phyloP scores from a whole-genome alignment of 2,113 vertebrate species.

The Panurus biarmicus region DNA sequence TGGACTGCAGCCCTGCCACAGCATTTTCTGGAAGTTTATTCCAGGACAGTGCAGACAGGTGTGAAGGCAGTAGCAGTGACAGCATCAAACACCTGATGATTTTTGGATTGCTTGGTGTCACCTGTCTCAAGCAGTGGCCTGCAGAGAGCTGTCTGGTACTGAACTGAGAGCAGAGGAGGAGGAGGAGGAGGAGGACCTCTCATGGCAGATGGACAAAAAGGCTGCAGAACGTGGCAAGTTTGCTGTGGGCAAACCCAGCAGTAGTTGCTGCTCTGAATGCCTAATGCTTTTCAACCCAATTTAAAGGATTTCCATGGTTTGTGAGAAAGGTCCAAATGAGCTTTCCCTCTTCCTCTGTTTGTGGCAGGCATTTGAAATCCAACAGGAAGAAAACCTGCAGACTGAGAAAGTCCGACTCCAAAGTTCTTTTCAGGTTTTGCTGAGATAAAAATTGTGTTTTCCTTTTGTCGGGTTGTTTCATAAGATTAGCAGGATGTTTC shows the following conservation, averaged over 20 bases:
- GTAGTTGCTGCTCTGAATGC: neutral
- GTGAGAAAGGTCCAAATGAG: neutral
- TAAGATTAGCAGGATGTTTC: slow-evolving; percentile 3
- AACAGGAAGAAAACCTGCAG: neutral
- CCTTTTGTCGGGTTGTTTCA: neutral
- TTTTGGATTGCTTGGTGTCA: neutral
- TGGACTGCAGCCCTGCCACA: neutral
- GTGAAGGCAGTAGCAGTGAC: neutral
- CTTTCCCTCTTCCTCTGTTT: neutral
- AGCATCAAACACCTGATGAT: neutral
- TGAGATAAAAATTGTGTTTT: slow-evolving; percentile 12
- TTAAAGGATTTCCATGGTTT: neutral
- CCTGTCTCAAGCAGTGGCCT: neutral
- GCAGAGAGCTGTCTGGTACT: neutral
- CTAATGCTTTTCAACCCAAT: neutral
- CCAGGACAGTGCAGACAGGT: neutral
- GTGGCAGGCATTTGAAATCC: neutral
- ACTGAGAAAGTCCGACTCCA: neutral
- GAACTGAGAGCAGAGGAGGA: neutral
- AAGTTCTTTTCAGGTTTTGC: neutral
- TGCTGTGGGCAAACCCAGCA: neutral
- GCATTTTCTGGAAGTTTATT: neutral
- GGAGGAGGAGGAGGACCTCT: neutral
- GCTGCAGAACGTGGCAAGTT: neutral
- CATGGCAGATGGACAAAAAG: neutral